Evolutionary conservation across 2,888 invertebrate genomes (phyloP), one percentile per base, ranked within the genome.

Genomic region (Nipponacmea schrenckii): DNA sequence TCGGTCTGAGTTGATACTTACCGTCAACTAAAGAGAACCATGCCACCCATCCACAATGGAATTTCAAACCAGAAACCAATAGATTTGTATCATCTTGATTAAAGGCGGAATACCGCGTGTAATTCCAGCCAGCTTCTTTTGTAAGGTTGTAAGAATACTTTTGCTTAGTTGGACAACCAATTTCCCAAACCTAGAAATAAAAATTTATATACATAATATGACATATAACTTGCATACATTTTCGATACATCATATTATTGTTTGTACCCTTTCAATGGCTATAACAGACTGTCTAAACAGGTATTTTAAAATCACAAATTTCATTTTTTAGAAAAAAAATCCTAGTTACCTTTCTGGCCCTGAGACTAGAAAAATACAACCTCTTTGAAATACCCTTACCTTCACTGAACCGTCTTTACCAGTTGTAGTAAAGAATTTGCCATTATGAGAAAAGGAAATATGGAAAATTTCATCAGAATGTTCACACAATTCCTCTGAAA

Each of bases 401-500:
- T 56, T 56, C 20, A 56, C 56, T 20, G 20, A 24, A 20, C 56
- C 56, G 24, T 56, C 56, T 56, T 56, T 56, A 24, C 56, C 56
- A 24, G 56, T 56, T 24, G 56, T 56, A 24, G 56, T 56, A 10
- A 56, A 56, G 12, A 56, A 24, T 15, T 56, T 56, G 8, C 56
- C 56, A 14, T 56, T 24, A 56, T 56, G 56, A 24, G 56, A 56
- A 56, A 56, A 56, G 1, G 56, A 20, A 20, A 56, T 24, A 24
- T 56, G 56, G 24, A 56, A 56, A 56, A 56, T 56, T 56, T 56
- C 56, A 56, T 56, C 56, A 24, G 56, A 24, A 56, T 56, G 56
- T 24, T 56, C 56, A 24, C 10, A 20, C 20, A 56, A 24, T 24
- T 56, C 56, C 15, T 56, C 56, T 24, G 56, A 56, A 12, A 56